Conservation (phyloP, 2,113 vertebrate species). For the Clarias batrachus region DNA sequence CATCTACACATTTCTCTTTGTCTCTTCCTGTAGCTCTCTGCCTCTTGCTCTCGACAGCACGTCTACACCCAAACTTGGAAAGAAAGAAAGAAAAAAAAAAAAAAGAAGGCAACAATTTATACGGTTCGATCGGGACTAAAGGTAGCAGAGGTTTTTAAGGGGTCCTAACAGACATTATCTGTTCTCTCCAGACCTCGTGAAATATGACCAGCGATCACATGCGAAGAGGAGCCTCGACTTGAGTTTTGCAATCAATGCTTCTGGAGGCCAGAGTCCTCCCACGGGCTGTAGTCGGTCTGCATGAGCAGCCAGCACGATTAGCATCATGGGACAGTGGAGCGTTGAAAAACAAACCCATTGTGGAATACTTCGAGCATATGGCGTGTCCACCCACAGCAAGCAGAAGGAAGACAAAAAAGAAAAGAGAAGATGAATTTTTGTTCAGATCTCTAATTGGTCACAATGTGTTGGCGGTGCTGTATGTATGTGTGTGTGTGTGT, state of each 20-base stretch:
- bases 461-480: slow-evolving; percentile 46
- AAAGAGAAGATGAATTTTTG: slow-evolving; percentile 40
- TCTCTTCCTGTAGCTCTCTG: slow-evolving; percentile 1
- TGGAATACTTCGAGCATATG: slow-evolving; percentile 53
- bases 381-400: slow-evolving; percentile 54
- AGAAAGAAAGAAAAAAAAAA: not conserved
- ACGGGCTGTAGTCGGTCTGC: slow-evolving; percentile 46
- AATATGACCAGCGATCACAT: slow-evolving; percentile 46
- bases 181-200: slow-evolving; percentile 27
- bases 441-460: slow-evolving; percentile 48
- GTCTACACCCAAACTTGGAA: slow-evolving; percentile 10
- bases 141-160: slow-evolving; percentile 12
- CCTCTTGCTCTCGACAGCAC: slow-evolving; percentile 12
- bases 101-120: not conserved
- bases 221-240: slow-evolving; percentile 28
- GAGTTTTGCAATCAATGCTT: slow-evolving; percentile 52
- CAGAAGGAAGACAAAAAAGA: not conserved
- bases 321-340: slow-evolving; percentile 51
- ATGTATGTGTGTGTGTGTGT: slow-evolving; percentile 34
- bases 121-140: slow-evolving; percentile 25
- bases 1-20: slow-evolving; percentile 19
- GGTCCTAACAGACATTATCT: slow-evolving; percentile 30
- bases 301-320: slow-evolving; percentile 51
- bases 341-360: slow-evolving; percentile 55
- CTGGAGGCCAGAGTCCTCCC: slow-evolving; percentile 53